Evolutionary conservation across 2,888 invertebrate genomes (phyloP).

Genomic region (Acheta domesticus): DNA sequence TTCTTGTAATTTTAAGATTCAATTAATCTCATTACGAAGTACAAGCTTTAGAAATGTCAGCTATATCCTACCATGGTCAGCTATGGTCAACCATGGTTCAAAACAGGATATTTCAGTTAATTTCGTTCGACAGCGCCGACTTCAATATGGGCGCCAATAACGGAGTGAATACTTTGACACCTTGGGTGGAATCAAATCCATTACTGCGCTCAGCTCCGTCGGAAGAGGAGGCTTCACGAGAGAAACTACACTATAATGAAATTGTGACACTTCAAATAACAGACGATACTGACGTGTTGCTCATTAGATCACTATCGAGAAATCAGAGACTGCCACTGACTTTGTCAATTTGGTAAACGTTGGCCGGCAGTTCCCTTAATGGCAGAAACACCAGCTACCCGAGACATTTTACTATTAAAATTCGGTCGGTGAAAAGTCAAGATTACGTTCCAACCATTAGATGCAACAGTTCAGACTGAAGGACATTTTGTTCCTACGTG

Average conservation of each 20-base stretch:
- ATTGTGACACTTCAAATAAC: background rate
- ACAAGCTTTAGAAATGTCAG: too few relatives aligned
- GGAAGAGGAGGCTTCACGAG: background rate
- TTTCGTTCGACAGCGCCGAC: too few relatives aligned
- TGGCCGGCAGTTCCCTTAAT: background rate
- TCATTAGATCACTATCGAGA: conserved; percentile 4
- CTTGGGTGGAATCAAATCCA: too few relatives aligned
- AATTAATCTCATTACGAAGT: too few relatives aligned
- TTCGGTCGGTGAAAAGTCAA: background rate
- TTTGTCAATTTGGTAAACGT: background rate
- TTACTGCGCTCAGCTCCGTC: too few relatives aligned
- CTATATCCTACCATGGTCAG: too few relatives aligned
- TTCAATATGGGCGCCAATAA: too few relatives aligned
- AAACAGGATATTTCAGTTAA: too few relatives aligned
- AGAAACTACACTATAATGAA: background rate
- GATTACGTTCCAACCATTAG: background rate
- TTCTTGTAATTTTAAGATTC: too few relatives aligned
- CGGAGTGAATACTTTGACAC: too few relatives aligned
- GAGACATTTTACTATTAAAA: conserved; percentile 3
- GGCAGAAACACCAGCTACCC: background rate
- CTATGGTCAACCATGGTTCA: too few relatives aligned
- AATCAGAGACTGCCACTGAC: background rate
- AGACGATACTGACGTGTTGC: background rate
- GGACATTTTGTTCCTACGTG: background rate
- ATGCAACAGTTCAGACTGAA: background rate